Percentiles rank a stretch among this genome's conserved stretches.
phyloP scores from a whole-genome alignment of 2,888 invertebrate genomes.

The Cryptosula pallasiana region DNA sequence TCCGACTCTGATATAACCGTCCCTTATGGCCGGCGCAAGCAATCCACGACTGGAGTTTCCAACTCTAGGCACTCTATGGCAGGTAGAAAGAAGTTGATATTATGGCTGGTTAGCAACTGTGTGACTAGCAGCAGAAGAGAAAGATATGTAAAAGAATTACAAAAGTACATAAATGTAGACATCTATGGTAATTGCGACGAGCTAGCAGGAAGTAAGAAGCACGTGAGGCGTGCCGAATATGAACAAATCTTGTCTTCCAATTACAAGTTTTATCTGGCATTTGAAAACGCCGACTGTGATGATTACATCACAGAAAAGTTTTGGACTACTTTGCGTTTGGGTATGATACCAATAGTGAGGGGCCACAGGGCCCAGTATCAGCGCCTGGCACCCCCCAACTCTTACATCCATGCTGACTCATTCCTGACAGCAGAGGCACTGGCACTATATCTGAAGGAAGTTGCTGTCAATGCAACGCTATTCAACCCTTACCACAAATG shows the following conservation, averaged over 20 bases:
- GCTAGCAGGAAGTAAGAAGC: not conserved
- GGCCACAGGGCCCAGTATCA: constrained; percentile 22
- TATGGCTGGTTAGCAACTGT: constrained; percentile 24
- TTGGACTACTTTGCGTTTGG: constrained; percentile 24
- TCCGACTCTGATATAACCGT: not conserved
- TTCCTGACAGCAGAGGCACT: constrained; percentile 23
- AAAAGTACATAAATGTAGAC: not conserved
- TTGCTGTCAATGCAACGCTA: constrained; percentile 13
- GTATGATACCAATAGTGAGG: constrained; percentile 26
- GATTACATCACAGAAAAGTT: constrained; percentile 28
- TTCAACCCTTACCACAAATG: not conserved
- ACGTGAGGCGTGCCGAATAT: not conserved
- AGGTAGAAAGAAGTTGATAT: not conserved
- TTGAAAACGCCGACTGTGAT: constrained; percentile 27
- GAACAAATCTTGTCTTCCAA: constrained; percentile 9
- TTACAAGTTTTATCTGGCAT: constrained; percentile 27
- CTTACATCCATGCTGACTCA: constrained; percentile 24
- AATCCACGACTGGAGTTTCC: not conserved
- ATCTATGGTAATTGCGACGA: not conserved
- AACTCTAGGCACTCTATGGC: not conserved
- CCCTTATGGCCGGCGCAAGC: not conserved
- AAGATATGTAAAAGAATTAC: not conserved
- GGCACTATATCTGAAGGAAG: constrained; percentile 25
- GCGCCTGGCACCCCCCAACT: not conserved
- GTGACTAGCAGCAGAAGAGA: constrained; percentile 7